Percentiles rank a stretch among this genome's conserved stretches.
Conservation (phyloP, 2,888 invertebrate genomes). For the Pecten maximus region DNA sequence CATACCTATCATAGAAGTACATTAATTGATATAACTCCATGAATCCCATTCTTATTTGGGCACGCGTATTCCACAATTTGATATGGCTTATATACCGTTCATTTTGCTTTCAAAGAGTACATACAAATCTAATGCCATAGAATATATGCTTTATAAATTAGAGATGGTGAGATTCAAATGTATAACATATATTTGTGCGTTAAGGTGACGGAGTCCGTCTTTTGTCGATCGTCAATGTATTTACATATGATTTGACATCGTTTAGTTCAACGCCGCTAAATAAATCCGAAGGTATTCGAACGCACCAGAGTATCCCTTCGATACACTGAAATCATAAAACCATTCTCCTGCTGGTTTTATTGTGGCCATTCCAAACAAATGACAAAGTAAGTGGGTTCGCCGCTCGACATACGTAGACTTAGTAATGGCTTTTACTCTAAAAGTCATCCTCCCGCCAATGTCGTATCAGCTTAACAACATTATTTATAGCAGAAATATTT, state of each 20-base stretch:
- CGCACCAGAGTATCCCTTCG: not conserved
- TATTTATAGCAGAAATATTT: not conserved
- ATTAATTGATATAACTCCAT: not conserved
- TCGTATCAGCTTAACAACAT: not conserved
- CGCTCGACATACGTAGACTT: not conserved
- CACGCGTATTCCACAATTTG: not conserved
- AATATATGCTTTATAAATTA: not conserved
- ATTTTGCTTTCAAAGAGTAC: not conserved
- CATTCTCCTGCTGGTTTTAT: not conserved
- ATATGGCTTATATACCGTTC: not conserved
- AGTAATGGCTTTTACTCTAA: not conserved
- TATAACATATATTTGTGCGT: not conserved
- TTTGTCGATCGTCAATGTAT: not conserved
- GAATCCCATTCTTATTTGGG: not conserved
- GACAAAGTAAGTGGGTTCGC: not conserved
- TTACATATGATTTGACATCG: slow-evolving; percentile 24
- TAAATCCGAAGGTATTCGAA: not conserved
- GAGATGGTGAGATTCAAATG: not conserved
- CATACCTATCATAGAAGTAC: too few species aligned
- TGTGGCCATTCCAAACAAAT: not conserved
- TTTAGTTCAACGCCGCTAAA: not conserved
- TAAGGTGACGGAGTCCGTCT: not conserved
- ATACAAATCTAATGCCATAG: not conserved
- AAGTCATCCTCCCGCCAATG: not conserved
- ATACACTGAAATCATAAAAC: not conserved